Conservation (phyloP, 2,888 invertebrate genomes). For the Nomada ruficornis region DNA sequence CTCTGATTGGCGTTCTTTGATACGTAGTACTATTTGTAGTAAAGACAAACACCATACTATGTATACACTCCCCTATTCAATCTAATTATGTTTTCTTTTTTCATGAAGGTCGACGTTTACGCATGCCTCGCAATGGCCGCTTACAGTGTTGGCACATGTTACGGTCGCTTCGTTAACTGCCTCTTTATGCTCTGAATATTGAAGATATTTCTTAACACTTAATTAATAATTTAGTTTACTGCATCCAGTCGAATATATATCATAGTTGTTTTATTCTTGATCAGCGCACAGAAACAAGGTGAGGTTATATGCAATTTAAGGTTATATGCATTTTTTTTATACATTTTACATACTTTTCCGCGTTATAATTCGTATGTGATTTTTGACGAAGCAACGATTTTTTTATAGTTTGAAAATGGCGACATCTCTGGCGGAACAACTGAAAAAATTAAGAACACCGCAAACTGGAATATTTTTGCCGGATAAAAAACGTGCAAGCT, state of each 20-base stretch:
- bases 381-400: not conserved
- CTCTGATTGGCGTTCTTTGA: not conserved
- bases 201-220: constrained; percentile 8
- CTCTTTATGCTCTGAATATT: not conserved
- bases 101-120: not conserved
- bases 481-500: constrained; percentile 90
- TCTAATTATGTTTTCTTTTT: not conserved
- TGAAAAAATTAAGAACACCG: constrained; percentile 90
- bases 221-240: not conserved
- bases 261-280: not conserved
- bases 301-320: constrained; percentile 9
- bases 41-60: not conserved
- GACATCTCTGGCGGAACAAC: constrained; percentile 92
- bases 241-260: not conserved
- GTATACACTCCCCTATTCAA: not conserved
- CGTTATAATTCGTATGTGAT: not conserved
- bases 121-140: constrained; percentile 30
- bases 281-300: constrained; percentile 13
- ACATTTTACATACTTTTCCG: not conserved
- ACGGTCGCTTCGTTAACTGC: not conserved
- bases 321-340: not conserved
- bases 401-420: constrained; percentile 55
- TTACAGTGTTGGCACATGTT: constrained; percentile 44
- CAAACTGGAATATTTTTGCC: constrained; percentile 89
- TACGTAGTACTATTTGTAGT: not conserved